Evolutionary conservation across 2,888 invertebrate species (phyloP).

Genomic region (Athetis lepigone): DNA sequence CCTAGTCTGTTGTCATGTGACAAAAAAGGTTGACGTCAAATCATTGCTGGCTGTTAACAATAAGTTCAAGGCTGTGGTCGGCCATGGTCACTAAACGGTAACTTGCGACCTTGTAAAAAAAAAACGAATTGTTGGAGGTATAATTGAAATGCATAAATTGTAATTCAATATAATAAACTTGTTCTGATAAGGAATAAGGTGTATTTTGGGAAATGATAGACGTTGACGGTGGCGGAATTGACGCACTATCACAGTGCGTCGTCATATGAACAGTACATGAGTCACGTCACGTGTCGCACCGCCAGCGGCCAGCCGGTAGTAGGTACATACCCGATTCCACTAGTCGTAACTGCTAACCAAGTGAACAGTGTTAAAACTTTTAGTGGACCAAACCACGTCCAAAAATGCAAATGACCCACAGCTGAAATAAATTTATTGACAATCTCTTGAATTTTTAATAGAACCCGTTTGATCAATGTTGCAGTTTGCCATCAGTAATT

Average conservation of each 20-base stretch:
- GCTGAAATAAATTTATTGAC: background rate
- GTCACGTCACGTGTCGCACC: constrained; percentile 47
- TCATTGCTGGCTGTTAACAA: constrained; percentile 28
- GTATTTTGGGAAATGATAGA: constrained; percentile 22
- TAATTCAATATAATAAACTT: background rate
- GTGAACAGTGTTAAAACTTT: background rate
- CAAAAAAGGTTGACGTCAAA: constrained; percentile 29
- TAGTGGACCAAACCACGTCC: background rate
- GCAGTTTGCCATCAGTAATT: background rate
- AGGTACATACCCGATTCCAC: constrained; percentile 25
- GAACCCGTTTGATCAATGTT: background rate
- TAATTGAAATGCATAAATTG: background rate
- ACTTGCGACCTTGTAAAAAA: constrained; percentile 40
- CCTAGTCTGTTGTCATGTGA: constrained; percentile 17
- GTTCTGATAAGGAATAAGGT: background rate
- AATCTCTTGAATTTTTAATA: too few relatives aligned
- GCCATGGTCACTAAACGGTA: constrained; percentile 36
- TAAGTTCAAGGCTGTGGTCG: constrained; percentile 57
- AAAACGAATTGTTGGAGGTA: background rate
- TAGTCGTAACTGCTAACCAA: constrained; percentile 19
- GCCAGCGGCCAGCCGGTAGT: constrained; percentile 7
- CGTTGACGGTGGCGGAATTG: constrained; percentile 22
- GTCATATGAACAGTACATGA: constrained; percentile 40
- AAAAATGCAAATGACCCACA: background rate
- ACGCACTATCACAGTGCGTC: constrained; percentile 29